Base-by-base conservation (phyloP, 2,113 vertebrate genomes). In the Pterocles burchelli region DNA sequence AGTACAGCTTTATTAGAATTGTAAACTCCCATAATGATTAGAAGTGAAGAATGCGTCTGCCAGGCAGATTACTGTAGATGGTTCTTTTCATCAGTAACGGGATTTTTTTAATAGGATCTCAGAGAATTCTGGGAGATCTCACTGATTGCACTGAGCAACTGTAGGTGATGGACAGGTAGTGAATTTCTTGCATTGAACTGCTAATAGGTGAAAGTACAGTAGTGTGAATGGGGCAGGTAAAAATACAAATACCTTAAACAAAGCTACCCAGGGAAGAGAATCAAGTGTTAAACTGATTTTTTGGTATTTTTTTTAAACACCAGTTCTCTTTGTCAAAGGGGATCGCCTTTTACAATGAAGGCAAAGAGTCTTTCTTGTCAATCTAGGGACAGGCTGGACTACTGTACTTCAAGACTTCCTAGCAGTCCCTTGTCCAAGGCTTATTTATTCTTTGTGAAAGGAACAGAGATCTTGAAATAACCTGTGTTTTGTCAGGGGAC, bases 1-100 rank as follows among this genome's bases (percentile, higher is more conserved):
- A 88, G 59, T 93, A 61, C 75, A 81, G 59, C 75, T 96, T 94
- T 94, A 93, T 94, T 96, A 96, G 82, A 91, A 88, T 85, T 95
- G 91, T 94, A 89, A 95, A 89, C 68, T 90, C 34, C 45, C 61
- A 15, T 88, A 77, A 91, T 90, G 76, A 93, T 94, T 79, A 89
- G 78, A 96, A 79, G 54, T 74, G 68, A 85, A 91, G 77, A 92
- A 88, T 85, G 33, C 61, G 83, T 88, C 55, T 6, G 10, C 43
- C 55, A 86, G 79, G 31, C 4, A 3, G 45, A 77, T 85, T 94
- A 91, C 88, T 93, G 83, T 94, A 92, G 88, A 88, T 63, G 57
- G 26, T 59, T 90, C 79, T 93, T 90, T 94, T 93, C 85, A 92
- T 91, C 93, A 91, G 63, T 18, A 90, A 24, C 52, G 72, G 73